Evolutionary conservation across 2,888 invertebrate species (phyloP), one percentile per base, ranked within the genome.

Genomic region (Tinea pellionella): DNA sequence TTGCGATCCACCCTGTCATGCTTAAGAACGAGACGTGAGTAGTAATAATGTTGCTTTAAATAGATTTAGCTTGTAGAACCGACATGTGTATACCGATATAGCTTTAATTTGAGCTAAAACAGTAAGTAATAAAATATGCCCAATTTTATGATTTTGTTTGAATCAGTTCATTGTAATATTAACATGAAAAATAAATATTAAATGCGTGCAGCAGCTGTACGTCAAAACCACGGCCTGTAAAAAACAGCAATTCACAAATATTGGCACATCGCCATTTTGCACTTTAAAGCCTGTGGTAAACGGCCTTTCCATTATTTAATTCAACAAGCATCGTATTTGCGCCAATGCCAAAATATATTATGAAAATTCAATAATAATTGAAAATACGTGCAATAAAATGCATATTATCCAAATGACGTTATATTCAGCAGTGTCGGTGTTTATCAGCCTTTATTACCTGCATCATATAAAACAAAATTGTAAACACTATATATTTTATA

Each of bases 271-370:
- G 80, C 83, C 83, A 83, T 76, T 74, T 67, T 67, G 66, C 71
- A 72, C 73, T 74, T 78, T 75, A 73, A 80, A 83, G 79, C 74
- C 78, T 78, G 78, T 73, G 77, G 75, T 68, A 71, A 79, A 80
- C 73, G 72, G 76, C 75, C 72, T 72, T 78, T 78, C 78, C 77
- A 79, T 78, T 79, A 78, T 82, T 81, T 80, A 80, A 82, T 82
- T 84, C 79, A 80, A 81, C 79, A 80, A 80, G 75, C 75, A 70
- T 73, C 69, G 75, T 74, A 78, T 78, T 80, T 80, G 79, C 68
- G 73, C 74, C 74, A 71, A 72, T 73, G 78, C 80, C 78, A 78
- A 78, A 77, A 77, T 74, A 77, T 75, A 76, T 74, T 70, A 72
- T 70, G 68, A 67, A 64, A 64, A 63, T 68, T 68, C 69, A 66